These are phyloP conservation scores for Popillia japonica DNA, from an alignment of 1,140 invertebrate genomes.

Conservation along the genomic window DNA sequence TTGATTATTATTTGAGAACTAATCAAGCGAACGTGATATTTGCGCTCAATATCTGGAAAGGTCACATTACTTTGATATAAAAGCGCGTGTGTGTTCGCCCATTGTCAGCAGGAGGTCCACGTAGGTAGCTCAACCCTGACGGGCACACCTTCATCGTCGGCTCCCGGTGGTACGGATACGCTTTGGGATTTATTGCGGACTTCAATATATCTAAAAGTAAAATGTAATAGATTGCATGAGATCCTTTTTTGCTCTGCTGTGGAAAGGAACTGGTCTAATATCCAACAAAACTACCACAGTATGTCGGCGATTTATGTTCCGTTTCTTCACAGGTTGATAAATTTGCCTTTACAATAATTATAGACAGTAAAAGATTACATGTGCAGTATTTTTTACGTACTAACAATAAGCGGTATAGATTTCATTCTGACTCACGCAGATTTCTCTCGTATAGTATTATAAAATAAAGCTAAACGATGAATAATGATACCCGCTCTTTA, in stretches of 20 bases:
- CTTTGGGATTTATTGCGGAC: background rate
- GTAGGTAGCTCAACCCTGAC: slow-evolving; percentile 17
- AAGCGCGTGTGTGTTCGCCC: slow-evolving; percentile 7
- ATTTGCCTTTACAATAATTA: background rate
- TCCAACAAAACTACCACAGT: background rate
- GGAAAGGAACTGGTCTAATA: background rate
- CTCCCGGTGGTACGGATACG: slow-evolving; percentile 12
- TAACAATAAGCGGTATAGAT: too few species aligned
- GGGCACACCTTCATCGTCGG: slow-evolving; percentile 2
- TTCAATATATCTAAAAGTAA: slow-evolving; percentile 16
- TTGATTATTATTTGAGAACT: background rate
- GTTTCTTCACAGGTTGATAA: background rate
- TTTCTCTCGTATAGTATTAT: too few species aligned
- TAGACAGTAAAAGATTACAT: background rate
- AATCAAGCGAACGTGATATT: background rate
- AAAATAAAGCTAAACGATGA: too few species aligned
- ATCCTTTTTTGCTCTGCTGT: background rate
- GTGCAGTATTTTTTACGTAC: too few species aligned
- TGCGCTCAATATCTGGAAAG: slow-evolving; percentile 10
- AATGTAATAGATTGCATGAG: slow-evolving; percentile 14
- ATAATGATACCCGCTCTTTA: too few species aligned
- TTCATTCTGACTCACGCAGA: too few species aligned
- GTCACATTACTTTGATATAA: slow-evolving; percentile 18
- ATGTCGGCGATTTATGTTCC: background rate
- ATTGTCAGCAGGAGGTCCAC: slow-evolving; percentile 8